Percentiles rank a stretch among this genome's conserved stretches.
Conservation (phyloP, 1,140 invertebrate genomes). For the Leptinotarsa lineolata region DNA sequence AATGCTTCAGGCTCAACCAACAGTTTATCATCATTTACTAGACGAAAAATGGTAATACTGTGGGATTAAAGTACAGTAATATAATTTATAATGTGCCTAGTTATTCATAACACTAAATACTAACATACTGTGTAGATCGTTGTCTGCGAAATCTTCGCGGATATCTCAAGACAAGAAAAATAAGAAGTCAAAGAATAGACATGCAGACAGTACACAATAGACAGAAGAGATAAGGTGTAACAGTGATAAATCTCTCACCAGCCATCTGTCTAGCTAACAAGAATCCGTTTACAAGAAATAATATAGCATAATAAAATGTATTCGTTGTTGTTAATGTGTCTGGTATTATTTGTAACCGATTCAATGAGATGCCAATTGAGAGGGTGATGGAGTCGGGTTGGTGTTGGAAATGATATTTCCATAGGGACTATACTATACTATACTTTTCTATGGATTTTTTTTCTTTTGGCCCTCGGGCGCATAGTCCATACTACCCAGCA, state of each 20-base stretch:
- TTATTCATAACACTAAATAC: conserved; percentile 19
- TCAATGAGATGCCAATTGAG: too few relatives aligned
- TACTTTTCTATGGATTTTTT: too few relatives aligned
- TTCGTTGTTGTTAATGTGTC: not conserved
- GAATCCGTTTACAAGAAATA: conserved; percentile 9
- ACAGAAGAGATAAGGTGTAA: conserved; percentile 11
- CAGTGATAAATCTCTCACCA: conserved; percentile 15
- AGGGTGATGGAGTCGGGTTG: too few relatives aligned
- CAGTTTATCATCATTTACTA: conserved; percentile 8
- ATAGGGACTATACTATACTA: too few relatives aligned
- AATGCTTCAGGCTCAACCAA: not conserved
- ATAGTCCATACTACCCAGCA: too few relatives aligned
- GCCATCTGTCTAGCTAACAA: conserved; percentile 15
- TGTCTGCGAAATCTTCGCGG: not conserved
- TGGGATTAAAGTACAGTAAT: conserved; percentile 21
- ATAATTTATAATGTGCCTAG: conserved; percentile 4
- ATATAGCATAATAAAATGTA: conserved; percentile 1
- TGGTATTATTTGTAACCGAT: not conserved
- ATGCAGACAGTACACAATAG: conserved; percentile 5
- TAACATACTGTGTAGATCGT: conserved; percentile 11
- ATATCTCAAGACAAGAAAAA: conserved; percentile 9
- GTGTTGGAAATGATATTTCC: too few relatives aligned
- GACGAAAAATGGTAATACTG: not conserved
- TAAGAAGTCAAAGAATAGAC: conserved; percentile 11
- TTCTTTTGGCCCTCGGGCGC: too few relatives aligned